These are phyloP conservation scores for Hormiphora californensis DNA, from an alignment of 37 sponge, comb jelly and placozoan genomes.

Conservation along the genomic window DNA sequence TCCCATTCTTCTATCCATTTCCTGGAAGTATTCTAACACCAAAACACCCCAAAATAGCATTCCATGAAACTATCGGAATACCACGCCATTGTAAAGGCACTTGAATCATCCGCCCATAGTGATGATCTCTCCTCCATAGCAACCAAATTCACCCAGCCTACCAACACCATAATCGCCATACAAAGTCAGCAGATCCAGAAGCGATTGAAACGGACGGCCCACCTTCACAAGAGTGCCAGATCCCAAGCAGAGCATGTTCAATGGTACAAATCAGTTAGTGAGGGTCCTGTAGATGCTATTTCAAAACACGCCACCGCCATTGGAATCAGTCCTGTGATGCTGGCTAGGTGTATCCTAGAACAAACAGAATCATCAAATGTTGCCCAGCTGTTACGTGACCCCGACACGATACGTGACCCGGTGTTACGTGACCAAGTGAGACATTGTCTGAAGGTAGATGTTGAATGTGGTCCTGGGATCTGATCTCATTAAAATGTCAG, in stretches of 20 bases:
- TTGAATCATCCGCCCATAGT: no score
- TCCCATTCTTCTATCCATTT: no score
- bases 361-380: neutral
- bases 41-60: no score
- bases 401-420: neutral
- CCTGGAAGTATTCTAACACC: no score
- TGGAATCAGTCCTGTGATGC: slow-evolving; percentile 14
- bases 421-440: neutral
- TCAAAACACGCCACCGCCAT: neutral
- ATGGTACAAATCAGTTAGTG: neutral
- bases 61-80: no score
- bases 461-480: slow-evolving; percentile 22
- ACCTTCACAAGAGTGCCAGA: neutral
- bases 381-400: neutral
- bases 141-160: no score
- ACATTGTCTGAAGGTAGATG: slow-evolving; percentile 30
- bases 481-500: slow-evolving; percentile 58
- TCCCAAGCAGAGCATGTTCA: neutral
- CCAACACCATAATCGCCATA: slow-evolving; percentile 35
- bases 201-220: neutral
- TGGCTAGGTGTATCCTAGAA: neutral
- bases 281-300: neutral
- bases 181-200: slow-evolving; percentile 5
- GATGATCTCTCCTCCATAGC: no score
- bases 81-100: no score